Evolutionary conservation across 2,888 invertebrate species (phyloP), one percentile per base, ranked within the genome.

Genomic region (Andrena chrysosceles): DNA sequence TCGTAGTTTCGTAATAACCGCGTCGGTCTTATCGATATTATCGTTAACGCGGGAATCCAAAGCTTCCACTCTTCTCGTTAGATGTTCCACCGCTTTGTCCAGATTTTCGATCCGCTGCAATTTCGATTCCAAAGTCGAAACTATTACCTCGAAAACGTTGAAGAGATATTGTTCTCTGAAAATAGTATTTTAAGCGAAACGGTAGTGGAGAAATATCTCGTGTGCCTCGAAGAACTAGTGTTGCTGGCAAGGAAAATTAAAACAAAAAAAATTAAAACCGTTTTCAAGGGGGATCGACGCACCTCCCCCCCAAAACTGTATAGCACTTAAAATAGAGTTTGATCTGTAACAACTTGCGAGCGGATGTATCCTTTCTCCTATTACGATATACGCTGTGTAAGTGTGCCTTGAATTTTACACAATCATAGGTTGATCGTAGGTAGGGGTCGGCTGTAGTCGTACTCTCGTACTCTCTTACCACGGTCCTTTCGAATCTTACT

Each of bases 91-190:
- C 0, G 98, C 97, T 94, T 97, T 97, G 93, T 98, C 98, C 77
- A 98, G 94, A 93, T 97, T 98, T 92, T 98, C 98, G 92, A 98
- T 97, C 88, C 98, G 95, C 93, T 98, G 97, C 16, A 98, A 95
- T 94, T 98, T 98, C 5, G 97, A 97, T 94, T 98, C 98, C 89
- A 98, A 94, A 33, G 98, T 98, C 89, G 97, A 97, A 79, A 98
- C 97, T 88, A 98, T 97, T 73, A 97, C 97, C 94, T 98, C 98
- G 94, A 98, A 98, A 74, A 98, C 97, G 93, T 97, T 97, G 94
- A 97, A 97, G 85, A 98, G 95, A 94, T 98, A 97, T 94, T 97
- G 97, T 94, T 98, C 98, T 94, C 98, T 98, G 96, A 93, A 95
- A 94, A 88, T 33, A 74, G 10, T 23, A 13, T 56, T 54, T 52